Evolutionary conservation across 2,888 invertebrate species (phyloP).

Genomic region (Patella caerulea): DNA sequence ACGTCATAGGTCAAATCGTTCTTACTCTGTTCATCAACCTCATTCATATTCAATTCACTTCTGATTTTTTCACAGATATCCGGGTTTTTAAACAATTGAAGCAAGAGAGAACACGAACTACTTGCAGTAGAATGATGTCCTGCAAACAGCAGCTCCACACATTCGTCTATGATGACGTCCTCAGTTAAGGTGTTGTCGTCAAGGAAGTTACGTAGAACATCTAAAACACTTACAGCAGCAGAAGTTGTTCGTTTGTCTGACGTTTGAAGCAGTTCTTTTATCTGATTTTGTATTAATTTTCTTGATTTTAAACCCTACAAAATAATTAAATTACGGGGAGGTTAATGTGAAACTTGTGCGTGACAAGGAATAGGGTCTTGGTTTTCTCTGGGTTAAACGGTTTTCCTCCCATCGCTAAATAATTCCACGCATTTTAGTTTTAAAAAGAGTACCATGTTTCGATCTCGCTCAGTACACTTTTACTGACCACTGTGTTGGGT

Average conservation of each 20-base stretch:
- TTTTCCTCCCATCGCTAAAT: too few relatives aligned
- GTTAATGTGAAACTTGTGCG: too few relatives aligned
- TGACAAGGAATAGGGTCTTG: too few relatives aligned
- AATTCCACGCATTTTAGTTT: too few relatives aligned
- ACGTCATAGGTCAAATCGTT: slow-evolving; percentile 34
- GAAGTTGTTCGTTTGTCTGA: slow-evolving; percentile 18
- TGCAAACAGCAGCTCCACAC: slow-evolving; percentile 17
- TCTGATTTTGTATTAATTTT: too few relatives aligned
- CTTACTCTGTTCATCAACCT: slow-evolving; percentile 15
- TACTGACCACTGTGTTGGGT: too few relatives aligned
- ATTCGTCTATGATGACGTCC: slow-evolving; percentile 26
- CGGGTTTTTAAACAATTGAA: slow-evolving; percentile 41
- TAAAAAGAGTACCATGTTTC: too few relatives aligned
- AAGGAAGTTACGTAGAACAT: neutral
- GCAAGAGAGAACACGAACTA: slow-evolving; percentile 23
- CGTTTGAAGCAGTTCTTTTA: neutral
- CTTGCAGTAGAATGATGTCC: slow-evolving; percentile 16
- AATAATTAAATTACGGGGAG: too few relatives aligned
- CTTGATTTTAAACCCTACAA: too few relatives aligned
- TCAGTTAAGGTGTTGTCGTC: slow-evolving; percentile 8
- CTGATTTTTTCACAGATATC: slow-evolving; percentile 39
- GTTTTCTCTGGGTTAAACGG: too few relatives aligned
- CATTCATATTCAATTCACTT: slow-evolving; percentile 34
- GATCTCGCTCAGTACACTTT: too few relatives aligned
- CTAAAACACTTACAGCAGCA: slow-evolving; percentile 16